These are phyloP conservation scores for Acrocephalus scirpaceus DNA, from an alignment of 2,797 vertebrate species.

Conservation along the genomic window DNA sequence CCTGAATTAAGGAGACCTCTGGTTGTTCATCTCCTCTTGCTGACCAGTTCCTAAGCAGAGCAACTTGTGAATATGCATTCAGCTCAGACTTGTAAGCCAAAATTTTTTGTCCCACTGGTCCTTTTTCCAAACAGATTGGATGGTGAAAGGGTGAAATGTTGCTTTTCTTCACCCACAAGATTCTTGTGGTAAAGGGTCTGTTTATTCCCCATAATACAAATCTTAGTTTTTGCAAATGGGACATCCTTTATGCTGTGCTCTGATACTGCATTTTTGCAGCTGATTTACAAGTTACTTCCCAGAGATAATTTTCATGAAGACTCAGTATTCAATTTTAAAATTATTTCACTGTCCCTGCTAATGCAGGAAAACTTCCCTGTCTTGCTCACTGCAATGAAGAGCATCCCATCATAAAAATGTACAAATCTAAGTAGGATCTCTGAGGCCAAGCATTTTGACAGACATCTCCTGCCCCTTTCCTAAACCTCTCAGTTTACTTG, in stretches of 20 bases:
- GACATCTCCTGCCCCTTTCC: not conserved
- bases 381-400: not conserved
- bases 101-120: not conserved
- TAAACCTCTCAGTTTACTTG: not conserved
- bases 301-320: not conserved
- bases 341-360: not conserved
- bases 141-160: not conserved
- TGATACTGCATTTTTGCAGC: not conserved
- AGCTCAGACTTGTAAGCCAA: not conserved
- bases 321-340: not conserved
- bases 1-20: not conserved
- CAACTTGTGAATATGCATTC: not conserved
- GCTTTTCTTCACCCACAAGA: not conserved
- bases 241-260: not conserved
- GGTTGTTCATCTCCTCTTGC: not conserved
- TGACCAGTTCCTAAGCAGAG: not conserved
- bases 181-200: not conserved
- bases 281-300: not conserved
- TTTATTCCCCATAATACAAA: not conserved
- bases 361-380: not conserved
- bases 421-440: not conserved
- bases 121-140: not conserved
- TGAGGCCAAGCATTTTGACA: not conserved
- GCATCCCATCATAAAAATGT: not conserved
- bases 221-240: not conserved